Conservation (phyloP, 1,140 invertebrate species). For the Drosophila bifasciata region DNA sequence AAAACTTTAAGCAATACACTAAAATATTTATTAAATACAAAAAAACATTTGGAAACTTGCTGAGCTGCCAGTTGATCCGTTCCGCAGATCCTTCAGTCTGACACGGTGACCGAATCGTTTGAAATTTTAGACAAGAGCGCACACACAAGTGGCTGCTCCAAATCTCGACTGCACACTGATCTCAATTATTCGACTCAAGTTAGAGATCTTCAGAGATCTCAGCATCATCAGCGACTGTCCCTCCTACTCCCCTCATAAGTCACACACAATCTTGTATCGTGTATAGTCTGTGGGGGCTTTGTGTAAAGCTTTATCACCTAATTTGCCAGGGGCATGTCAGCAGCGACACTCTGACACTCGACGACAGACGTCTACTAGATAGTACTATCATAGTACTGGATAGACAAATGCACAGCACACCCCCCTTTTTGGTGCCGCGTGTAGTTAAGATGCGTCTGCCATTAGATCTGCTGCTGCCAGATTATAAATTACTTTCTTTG, state of each 20-base stretch:
- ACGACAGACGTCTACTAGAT: constrained; percentile 1
- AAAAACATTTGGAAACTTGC: too few relatives aligned
- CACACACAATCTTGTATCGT: constrained; percentile 62
- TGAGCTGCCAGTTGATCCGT: too few relatives aligned
- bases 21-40: too few relatives aligned
- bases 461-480: constrained; percentile 8
- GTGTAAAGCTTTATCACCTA: constrained; percentile 44
- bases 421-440: constrained; percentile 28
- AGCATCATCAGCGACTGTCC: constrained; percentile 1
- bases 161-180: constrained; percentile 47
- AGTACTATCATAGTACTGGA: constrained; percentile 1
- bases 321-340: constrained; percentile 39
- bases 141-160: constrained; percentile 34
- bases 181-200: constrained; percentile 15
- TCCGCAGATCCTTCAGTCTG: constrained; percentile 18
- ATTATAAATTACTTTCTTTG: constrained; percentile 47
- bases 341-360: not conserved
- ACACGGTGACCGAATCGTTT: not conserved
- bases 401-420: constrained; percentile 36
- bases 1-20: constrained; percentile 16
- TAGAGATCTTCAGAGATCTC: constrained; percentile 32
- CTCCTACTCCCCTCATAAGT: constrained; percentile 45
- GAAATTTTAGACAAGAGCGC: constrained; percentile 9
- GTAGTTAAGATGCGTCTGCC: constrained; percentile 8
- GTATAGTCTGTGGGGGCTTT: constrained; percentile 31